These are phyloP conservation scores for Drosophila paramelanica DNA, from an alignment of 2,888 invertebrate genomes.

Conservation along the genomic window DNA sequence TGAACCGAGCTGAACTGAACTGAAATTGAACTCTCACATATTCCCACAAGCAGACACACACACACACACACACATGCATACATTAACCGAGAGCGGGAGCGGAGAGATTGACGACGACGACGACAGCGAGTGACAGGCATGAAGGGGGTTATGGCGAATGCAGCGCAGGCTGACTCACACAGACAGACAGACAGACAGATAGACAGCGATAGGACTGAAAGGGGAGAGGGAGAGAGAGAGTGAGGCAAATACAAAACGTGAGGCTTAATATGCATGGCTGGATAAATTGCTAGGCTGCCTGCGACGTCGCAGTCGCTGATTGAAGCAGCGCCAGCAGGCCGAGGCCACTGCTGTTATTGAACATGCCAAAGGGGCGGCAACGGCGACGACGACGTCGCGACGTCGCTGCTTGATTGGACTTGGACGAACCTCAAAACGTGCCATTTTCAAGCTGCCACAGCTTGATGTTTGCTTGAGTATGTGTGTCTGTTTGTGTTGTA, in stretches of 20 bases:
- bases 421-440: constrained; percentile 79
- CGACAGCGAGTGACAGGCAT: constrained; percentile 36
- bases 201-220: background rate
- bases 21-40: constrained; percentile 69
- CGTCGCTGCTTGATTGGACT: constrained; percentile 73
- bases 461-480: constrained; percentile 49
- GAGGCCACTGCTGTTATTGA: constrained; percentile 47
- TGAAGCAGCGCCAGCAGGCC: constrained; percentile 56
- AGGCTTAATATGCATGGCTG: constrained; percentile 82
- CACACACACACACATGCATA: constrained; percentile 15
- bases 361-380: constrained; percentile 40
- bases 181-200: constrained; percentile 34
- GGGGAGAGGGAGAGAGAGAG: background rate
- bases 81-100: constrained; percentile 4
- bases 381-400: constrained; percentile 16
- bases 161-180: constrained; percentile 65
- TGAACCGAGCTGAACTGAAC: constrained; percentile 68
- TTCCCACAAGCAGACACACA: constrained; percentile 11
- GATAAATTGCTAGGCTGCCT: constrained; percentile 78
- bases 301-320: constrained; percentile 56
- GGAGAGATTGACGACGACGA: constrained; percentile 21
- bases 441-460: constrained; percentile 72
- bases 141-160: constrained; percentile 25
- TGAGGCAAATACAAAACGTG: constrained; percentile 79
- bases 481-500: constrained; percentile 25